phyloP scores from a whole-genome alignment of 2,113 vertebrate species.

The Hiodon alosoides region DNA sequence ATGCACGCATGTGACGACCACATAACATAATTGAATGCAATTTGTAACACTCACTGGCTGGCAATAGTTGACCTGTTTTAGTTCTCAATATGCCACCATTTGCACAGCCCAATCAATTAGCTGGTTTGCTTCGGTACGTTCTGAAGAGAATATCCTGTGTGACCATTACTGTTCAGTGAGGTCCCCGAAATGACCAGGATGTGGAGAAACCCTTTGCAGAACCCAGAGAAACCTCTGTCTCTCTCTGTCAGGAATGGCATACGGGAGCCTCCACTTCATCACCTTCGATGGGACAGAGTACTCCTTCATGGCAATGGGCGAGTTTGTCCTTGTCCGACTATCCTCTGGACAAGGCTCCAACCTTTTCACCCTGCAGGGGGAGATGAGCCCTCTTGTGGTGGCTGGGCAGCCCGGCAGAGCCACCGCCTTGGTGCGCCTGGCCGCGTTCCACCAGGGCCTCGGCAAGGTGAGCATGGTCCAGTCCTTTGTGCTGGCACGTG shows the following conservation, averaged over 20 bases:
- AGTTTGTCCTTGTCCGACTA: constrained; percentile 68
- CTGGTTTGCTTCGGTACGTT: too few species aligned
- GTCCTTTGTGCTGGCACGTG: not conserved
- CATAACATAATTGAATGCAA: too few species aligned
- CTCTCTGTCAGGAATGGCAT: constrained; percentile 57
- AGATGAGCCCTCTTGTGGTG: constrained; percentile 47
- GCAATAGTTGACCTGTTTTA: too few species aligned
- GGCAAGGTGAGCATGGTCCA: constrained; percentile 60
- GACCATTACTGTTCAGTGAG: too few species aligned
- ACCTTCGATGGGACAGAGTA: constrained; percentile 69
- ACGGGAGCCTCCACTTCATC: constrained; percentile 67
- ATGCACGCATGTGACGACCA: not conserved
- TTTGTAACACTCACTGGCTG: too few species aligned
- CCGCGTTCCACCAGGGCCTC: constrained; percentile 68
- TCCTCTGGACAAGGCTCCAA: constrained; percentile 67
- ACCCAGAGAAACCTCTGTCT: not conserved
- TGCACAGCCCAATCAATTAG: too few species aligned
- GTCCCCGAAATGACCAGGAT: too few species aligned
- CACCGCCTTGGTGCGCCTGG: constrained; percentile 61
- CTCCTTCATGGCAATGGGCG: constrained; percentile 68
- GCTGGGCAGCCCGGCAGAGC: constrained; percentile 42
- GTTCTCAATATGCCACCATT: too few species aligned
- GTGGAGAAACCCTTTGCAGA: too few species aligned
- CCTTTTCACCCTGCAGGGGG: constrained; percentile 73
- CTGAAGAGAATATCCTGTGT: too few species aligned